A percentile compares a stretch with the other conserved stretches of the same genome.
Evolutionary conservation across 2,113 vertebrate genomes (phyloP).

Genomic region (Gulo gulo): DNA sequence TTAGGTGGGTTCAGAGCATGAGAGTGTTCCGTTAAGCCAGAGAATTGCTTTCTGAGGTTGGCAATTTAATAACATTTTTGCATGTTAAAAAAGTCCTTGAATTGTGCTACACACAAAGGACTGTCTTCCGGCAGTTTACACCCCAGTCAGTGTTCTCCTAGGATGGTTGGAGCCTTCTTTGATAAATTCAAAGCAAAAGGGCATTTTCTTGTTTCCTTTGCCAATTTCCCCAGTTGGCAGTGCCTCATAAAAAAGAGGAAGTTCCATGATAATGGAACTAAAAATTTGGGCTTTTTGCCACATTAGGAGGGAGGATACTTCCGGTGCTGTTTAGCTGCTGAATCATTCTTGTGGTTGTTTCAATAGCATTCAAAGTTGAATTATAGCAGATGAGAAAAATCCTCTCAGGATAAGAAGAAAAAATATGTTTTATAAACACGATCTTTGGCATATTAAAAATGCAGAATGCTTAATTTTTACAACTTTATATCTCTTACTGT

Average conservation of each 20-base stretch:
- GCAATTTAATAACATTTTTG: background rate
- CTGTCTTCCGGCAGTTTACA: background rate
- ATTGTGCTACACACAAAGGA: background rate
- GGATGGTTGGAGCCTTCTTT: background rate
- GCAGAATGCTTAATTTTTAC: background rate
- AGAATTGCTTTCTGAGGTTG: background rate
- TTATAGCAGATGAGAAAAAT: background rate
- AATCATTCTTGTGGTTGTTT: constrained; percentile 23
- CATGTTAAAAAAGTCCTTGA: background rate
- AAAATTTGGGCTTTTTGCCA: constrained; percentile 28
- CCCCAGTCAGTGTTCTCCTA: background rate
- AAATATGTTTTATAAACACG: background rate
- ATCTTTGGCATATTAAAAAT: constrained; percentile 14
- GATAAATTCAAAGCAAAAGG: background rate
- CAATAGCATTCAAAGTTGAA: background rate
- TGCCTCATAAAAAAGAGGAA: background rate
- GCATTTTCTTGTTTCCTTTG: background rate
- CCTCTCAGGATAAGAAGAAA: background rate
- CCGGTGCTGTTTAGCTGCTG: background rate
- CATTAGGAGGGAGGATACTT: background rate
- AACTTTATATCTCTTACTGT: background rate
- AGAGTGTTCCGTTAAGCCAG: background rate
- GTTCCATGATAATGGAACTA: background rate
- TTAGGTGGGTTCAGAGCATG: background rate
- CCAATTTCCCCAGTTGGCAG: background rate